Conservation (phyloP, 2,888 invertebrate species). For the Lasioglossum villosulum region DNA sequence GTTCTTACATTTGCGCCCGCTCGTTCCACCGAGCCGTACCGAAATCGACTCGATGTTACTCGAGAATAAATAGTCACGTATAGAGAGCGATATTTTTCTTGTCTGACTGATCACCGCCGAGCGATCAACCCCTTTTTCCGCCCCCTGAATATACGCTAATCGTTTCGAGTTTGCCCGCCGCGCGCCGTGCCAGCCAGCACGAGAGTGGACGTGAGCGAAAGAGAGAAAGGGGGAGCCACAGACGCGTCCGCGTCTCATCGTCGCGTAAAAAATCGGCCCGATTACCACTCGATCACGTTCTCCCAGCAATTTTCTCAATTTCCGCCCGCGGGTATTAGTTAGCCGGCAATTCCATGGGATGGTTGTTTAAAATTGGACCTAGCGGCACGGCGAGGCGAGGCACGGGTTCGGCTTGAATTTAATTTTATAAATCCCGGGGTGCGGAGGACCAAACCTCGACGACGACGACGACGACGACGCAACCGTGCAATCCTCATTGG, state of each 20-base stretch:
- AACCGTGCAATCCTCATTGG: constrained; percentile 11
- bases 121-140: constrained; percentile 29
- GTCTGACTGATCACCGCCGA: constrained; percentile 52
- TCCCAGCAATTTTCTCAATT: constrained; percentile 42
- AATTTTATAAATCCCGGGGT: constrained; percentile 52
- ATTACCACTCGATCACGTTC: constrained; percentile 39
- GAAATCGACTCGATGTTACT: constrained; percentile 64
- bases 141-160: constrained; percentile 9
- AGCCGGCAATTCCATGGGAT: constrained; percentile 17
- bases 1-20: constrained; percentile 69
- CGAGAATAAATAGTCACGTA: constrained; percentile 64
- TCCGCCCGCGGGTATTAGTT: constrained; percentile 37
- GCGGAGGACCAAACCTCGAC: background rate
- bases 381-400: background rate
- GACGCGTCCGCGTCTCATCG: background rate
- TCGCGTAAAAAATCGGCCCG: constrained; percentile 34
- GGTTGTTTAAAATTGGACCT: constrained; percentile 29
- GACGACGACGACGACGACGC: constrained; percentile 8
- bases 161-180: constrained; percentile 30
- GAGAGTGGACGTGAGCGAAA: background rate
- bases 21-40: constrained; percentile 57
- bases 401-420: constrained; percentile 36
- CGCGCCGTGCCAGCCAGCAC: background rate
- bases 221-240: background rate
- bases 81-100: constrained; percentile 65